Evolutionary conservation across 1,140 invertebrate genomes (phyloP).

Genomic region (Bombus huntii): DNA sequence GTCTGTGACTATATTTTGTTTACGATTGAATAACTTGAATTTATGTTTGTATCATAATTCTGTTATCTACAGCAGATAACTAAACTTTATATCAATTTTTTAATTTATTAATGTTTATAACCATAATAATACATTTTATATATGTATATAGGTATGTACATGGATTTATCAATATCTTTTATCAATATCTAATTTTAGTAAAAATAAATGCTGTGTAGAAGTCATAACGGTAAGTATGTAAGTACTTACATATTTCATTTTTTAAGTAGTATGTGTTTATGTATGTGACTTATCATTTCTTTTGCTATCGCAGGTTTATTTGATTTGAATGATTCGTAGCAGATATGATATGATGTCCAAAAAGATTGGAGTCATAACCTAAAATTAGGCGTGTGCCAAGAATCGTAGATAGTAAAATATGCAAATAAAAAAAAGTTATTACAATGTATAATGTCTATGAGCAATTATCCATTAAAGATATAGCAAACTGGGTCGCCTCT

Average conservation of each 20-base stretch:
- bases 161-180: not conserved
- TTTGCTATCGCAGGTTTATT: not conserved
- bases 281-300: not conserved
- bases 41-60: not conserved
- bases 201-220: not conserved
- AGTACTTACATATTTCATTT: not conserved
- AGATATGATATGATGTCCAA: slow-evolving; percentile 43
- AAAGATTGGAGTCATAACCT: slow-evolving; percentile 53
- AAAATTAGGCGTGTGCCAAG: not conserved
- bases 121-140: not conserved
- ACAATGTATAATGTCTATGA: slow-evolving; percentile 68
- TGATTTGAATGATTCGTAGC: slow-evolving; percentile 36
- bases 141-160: not conserved
- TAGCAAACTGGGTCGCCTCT: slow-evolving; percentile 87
- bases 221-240: not conserved
- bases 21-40: not conserved
- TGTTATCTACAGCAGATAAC: not conserved
- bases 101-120: not conserved
- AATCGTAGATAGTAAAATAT: slow-evolving; percentile 29
- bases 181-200: not conserved
- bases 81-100: not conserved
- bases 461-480: slow-evolving; percentile 84
- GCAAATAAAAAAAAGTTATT: slow-evolving; percentile 13
- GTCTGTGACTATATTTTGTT: not conserved
- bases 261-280: not conserved